Evolutionary conservation across 1,140 invertebrate genomes (phyloP), one percentile per base, ranked within the genome.

Genomic region (Campoletis sonorensis): DNA sequence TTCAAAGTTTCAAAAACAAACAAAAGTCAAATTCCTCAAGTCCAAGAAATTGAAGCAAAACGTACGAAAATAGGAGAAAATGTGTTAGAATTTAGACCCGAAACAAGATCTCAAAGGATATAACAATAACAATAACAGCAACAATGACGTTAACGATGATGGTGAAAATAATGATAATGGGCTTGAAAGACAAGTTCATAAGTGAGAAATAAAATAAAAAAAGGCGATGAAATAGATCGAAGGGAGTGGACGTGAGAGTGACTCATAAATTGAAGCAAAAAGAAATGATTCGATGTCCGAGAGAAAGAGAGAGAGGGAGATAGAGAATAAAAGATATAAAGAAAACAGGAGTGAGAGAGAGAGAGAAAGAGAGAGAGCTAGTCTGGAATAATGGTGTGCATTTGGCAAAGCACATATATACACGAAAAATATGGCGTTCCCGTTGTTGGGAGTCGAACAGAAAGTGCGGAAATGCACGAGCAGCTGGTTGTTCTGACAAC

Each of bases 401-500:
- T 54, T 54, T 54, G 18, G 51, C n/a, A 70, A 33, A 33, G 67
- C 30, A 33, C 26, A 33, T 70, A 33, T 70, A 70, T 33, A 64
- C 26, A 64, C 21, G 27, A 70, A 33, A 51, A 51, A 58, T 79
- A 45, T 79, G 61, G 49, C 45, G 61, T 79, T 70, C 51, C 26
- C 26, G 21, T 18, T 37, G n/a, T 45, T 15, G 68, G 4, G 37
- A 58, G 26, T 33, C 1, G 15, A 26, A 0, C 21, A 5, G 30
- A 64, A 67, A 76, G 58, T 81, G 58, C 76, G 79, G 67, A 72
- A 76, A 81, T 68, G 61, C 79, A 81, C 68, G 72, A 76, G 71
- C 79, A 73, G 71, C 79, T 75, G 72, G 61, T 76, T 81, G 70
- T 81, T 58, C 79, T 81, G 71, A 81, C 72, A 75, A 68, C 71